phyloP scores from a whole-genome alignment of 2,797 vertebrate genomes.

The Danio aesculapii region DNA sequence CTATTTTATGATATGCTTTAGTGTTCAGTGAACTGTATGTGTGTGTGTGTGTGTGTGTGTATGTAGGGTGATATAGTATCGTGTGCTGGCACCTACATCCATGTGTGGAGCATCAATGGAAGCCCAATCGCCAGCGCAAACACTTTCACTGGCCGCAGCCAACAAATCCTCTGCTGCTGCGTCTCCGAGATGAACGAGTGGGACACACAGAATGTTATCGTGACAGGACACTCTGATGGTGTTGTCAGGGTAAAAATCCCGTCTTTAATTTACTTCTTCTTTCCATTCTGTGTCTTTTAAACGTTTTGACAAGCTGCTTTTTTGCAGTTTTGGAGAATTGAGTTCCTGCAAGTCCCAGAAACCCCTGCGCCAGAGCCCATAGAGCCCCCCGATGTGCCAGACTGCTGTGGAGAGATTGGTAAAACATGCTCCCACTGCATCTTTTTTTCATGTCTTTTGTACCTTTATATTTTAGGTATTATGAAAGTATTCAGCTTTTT shows the following conservation, averaged over 20 bases:
- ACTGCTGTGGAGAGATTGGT: conserved; percentile 92
- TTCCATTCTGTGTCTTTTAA: conserved; percentile 7
- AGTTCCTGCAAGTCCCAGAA: conserved; percentile 98
- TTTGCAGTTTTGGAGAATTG: conserved; percentile 97
- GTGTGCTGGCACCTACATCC: conserved; percentile 93
- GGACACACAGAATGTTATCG: conserved; percentile 98
- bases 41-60: conserved; percentile 17
- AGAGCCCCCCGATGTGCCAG: conserved; percentile 88
- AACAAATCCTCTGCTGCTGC: conserved; percentile 96
- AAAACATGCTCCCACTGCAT: conserved; percentile 55
- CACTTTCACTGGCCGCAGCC: conserved; percentile 96
- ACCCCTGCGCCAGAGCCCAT: conserved; percentile 91
- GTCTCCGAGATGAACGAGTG: conserved; percentile 99
- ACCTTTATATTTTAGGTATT: background rate
- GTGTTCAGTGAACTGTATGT: background rate
- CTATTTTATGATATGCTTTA: background rate
- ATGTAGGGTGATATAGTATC: conserved; percentile 94
- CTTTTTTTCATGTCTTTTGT: background rate
- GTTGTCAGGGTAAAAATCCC: conserved; percentile 88
- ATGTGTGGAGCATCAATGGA: conserved; percentile 98
- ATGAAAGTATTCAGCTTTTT: background rate
- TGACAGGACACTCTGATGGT: conserved; percentile 96
- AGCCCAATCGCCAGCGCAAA: conserved; percentile 94
- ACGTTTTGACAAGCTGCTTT: background rate
- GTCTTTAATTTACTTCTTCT: background rate